phyloP scores from a whole-genome alignment of 2,888 invertebrate genomes.

The Drosophila prostipennis region DNA sequence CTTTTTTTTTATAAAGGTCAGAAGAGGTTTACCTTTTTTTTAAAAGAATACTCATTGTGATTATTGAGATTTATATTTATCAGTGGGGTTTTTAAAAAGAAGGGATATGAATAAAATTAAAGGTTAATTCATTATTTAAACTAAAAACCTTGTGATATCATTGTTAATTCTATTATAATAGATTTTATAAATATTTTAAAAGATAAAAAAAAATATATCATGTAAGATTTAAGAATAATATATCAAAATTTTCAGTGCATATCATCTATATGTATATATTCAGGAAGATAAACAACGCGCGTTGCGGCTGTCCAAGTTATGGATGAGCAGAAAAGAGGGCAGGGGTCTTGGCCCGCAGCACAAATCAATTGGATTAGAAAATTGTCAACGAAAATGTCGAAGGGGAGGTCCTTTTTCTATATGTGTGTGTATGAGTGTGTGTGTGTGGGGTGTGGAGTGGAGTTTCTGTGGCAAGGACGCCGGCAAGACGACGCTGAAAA shows the following conservation, averaged over 20 bases:
- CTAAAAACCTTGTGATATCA: too few species aligned
- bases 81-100: too few species aligned
- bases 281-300: constrained; percentile 71
- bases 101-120: too few species aligned
- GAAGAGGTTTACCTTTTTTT: too few species aligned
- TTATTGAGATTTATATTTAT: too few species aligned
- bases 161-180: too few species aligned
- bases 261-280: constrained; percentile 31
- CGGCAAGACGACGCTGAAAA: constrained; percentile 44
- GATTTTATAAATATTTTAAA: too few species aligned
- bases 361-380: constrained; percentile 79
- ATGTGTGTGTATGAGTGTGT: not conserved
- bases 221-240: too few species aligned
- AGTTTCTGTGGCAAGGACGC: constrained; percentile 15
- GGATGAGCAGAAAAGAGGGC: constrained; percentile 2
- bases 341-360: constrained; percentile 63
- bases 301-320: constrained; percentile 60
- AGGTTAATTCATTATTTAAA: too few species aligned
- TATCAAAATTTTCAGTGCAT: not conserved
- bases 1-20: too few species aligned
- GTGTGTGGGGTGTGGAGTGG: not conserved
- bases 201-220: too few species aligned
- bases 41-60: too few species aligned
- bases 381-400: constrained; percentile 68
- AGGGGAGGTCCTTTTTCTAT: not conserved